These are phyloP conservation scores for Macrostomum lignano DNA, from an alignment of 1,140 invertebrate genomes.

Conservation along the genomic window DNA sequence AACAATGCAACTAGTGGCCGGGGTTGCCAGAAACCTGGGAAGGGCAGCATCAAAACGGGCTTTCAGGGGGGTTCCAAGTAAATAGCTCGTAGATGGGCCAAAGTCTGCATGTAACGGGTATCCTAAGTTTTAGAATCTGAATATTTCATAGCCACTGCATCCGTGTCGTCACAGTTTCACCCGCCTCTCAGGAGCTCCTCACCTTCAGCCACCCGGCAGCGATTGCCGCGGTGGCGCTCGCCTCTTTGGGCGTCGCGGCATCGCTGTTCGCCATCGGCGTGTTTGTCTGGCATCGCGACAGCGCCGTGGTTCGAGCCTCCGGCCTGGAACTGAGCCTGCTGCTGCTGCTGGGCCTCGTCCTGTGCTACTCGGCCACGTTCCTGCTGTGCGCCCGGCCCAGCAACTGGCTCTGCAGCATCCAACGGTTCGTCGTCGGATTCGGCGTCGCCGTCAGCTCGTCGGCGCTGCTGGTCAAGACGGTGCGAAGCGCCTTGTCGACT, in stretches of 20 bases:
- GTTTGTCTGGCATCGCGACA: background rate
- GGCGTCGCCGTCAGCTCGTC: conserved; percentile 43
- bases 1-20: no score
- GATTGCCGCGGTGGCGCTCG: conserved; percentile 34
- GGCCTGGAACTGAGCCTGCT: conserved; percentile 10
- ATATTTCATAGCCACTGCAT: no score
- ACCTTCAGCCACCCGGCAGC: conserved; percentile 32
- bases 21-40: no score
- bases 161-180: no score
- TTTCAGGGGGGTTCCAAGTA: no score
- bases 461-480: conserved; percentile 46
- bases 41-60: no score
- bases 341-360: conserved; percentile 12
- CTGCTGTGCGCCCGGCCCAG: conserved; percentile 30
- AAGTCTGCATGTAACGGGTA: no score
- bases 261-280: conserved; percentile 35
- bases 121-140: no score
- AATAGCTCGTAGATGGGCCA: no score
- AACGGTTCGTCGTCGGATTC: conserved; percentile 38
- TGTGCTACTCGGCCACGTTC: conserved; percentile 22
- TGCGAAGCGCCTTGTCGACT: no score
- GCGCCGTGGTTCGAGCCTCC: conserved; percentile 35
- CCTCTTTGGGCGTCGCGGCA: conserved; percentile 36
- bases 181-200: no score
- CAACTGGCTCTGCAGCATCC: conserved; percentile 33